These are phyloP conservation scores for Trematocara marginatum DNA, from an alignment of 2,113 vertebrate genomes.

Conservation along the genomic window DNA sequence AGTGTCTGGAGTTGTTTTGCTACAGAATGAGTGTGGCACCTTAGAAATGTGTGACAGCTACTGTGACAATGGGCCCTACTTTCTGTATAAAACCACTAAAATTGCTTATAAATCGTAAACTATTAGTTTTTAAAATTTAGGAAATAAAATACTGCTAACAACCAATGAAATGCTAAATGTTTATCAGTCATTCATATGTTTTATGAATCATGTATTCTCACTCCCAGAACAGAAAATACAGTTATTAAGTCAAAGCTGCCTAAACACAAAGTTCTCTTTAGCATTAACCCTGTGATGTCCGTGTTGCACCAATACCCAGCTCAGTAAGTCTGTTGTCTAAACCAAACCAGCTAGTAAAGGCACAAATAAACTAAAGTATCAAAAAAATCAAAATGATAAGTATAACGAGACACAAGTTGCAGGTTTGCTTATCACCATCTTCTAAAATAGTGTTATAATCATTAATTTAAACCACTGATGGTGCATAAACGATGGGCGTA, in stretches of 20 bases:
- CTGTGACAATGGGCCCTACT: not conserved
- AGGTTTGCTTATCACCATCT: not conserved
- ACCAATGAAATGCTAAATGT: not conserved
- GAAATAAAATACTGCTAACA: not conserved
- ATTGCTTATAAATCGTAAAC: not conserved
- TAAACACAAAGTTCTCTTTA: not conserved
- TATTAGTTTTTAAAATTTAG: not conserved
- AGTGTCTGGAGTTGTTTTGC: not conserved
- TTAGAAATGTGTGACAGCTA: not conserved
- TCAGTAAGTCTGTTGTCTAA: not conserved
- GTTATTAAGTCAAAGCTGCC: not conserved
- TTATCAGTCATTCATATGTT: not conserved
- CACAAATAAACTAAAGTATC: not conserved
- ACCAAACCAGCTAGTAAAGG: not conserved
- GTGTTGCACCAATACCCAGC: rapidly evolving
- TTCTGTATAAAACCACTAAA: not conserved
- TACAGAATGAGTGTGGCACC: not conserved
- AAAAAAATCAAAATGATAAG: rapidly evolving
- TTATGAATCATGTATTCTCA: not conserved
- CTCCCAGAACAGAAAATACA: not conserved
- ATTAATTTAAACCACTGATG: not conserved
- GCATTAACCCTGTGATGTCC: not conserved
- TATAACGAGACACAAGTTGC: not conserved
- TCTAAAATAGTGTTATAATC: not conserved
- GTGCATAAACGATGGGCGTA: rapidly evolving